Evolutionary conservation across 2,113 vertebrate species (phyloP).

Genomic region (Pyrgilauda ruficollis): DNA sequence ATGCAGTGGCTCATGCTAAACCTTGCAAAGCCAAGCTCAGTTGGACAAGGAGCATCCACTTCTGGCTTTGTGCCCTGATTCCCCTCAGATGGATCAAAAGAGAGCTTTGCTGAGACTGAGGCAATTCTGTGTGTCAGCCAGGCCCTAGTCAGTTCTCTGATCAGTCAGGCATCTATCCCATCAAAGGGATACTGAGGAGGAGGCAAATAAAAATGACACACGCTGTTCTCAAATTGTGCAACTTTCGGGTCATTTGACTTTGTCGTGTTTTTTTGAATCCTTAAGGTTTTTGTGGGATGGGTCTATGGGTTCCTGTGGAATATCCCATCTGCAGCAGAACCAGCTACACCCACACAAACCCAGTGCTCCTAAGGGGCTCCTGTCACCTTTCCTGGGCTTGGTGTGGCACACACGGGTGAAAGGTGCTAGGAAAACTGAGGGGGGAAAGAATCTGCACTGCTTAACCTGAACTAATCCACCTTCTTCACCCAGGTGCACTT

Average conservation of each 20-base stretch:
- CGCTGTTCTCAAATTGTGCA: not conserved
- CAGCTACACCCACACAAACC: not conserved
- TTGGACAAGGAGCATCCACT: not conserved
- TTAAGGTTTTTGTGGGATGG: not conserved
- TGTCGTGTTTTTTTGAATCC: not conserved
- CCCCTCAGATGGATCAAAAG: not conserved
- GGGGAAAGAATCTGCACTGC: not conserved
- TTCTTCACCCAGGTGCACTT: not conserved
- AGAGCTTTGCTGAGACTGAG: not conserved
- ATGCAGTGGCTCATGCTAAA: not conserved
- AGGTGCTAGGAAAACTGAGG: not conserved
- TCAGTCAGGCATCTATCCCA: not conserved
- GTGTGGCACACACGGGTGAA: rapidly evolving
- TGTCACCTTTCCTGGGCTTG: not conserved
- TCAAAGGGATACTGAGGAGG: not conserved
- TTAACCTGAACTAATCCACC: not conserved
- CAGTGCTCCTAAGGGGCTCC: not conserved
- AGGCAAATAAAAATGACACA: not conserved
- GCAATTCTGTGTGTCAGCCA: not conserved
- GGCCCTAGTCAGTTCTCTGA: not conserved
- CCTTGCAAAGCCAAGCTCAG: not conserved
- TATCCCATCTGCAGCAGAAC: not conserved
- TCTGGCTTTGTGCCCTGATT: not conserved
- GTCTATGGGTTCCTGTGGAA: not conserved
- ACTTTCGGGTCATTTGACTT: not conserved